Base-by-base conservation (phyloP, 2,888 invertebrate species). In the Dorcus hopei region DNA sequence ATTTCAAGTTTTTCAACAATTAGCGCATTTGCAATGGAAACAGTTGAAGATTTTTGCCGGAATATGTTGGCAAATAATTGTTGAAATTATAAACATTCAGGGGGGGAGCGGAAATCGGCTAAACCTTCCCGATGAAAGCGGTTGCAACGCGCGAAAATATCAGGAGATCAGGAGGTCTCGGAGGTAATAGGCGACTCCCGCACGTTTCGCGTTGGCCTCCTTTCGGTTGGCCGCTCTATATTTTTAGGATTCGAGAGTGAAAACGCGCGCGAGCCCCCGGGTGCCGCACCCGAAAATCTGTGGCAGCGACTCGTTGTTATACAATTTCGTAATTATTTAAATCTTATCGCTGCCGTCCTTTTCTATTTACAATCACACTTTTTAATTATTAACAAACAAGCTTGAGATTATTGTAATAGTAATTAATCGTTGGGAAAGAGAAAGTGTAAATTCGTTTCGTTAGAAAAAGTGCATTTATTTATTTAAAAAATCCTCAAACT, bases 81-180 rank as follows among this genome's bases (percentile, higher is more conserved):
- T 56, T 56, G 53, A 59, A 59, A 52, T 52, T 52, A 55, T 55
- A 45, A 45, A 45, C 45, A 45, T 19, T 45, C 45, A 43, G 23
- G 16, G 45, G 38, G 38, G 57, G 38, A 57, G 49, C 52, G 50
- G 23, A 53, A 14, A 14, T 43, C 38, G 38, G 16, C n/a, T 40
- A 54, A 39, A 43, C 43, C 19, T 47, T 42, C 52, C 26, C 14
- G 6, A 53, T 49, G 49, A 48, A 47, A 55, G 61, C 60, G 61
- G 51, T 50, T 42, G 16, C 41, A 61, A 55, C 62, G 80, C 80
- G 80, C 77, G 73, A 75, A 75, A 69, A 72, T 72, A 76, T 74
- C 74, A 76, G 79, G 80, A 70, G 73, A 65, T 60, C 72, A 77
- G 73, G 68, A 71, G 54, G 52, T 19, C 11, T 33, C 47, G 54